Evolutionary conservation across 2,797 vertebrate genomes (phyloP).

Genomic region (Philypnodon macrostomus): DNA sequence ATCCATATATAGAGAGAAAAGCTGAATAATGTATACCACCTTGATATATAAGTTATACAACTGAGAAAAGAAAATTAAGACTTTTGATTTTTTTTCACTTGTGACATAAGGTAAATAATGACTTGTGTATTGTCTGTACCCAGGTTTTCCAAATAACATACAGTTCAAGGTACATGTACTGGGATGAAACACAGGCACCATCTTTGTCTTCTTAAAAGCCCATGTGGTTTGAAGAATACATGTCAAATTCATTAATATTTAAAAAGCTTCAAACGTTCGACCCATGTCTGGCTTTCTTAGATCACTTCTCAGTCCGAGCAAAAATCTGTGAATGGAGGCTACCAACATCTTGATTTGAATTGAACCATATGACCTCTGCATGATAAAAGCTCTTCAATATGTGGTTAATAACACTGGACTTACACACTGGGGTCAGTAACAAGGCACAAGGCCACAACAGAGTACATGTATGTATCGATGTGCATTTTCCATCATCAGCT

Average conservation of each 20-base stretch:
- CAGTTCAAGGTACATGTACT: constrained; percentile 7
- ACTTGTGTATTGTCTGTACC: no score
- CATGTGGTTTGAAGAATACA: constrained; percentile 23
- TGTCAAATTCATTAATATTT: constrained; percentile 21
- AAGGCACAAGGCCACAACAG: constrained; percentile 20
- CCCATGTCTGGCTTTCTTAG: constrained; percentile 7
- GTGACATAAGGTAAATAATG: no score
- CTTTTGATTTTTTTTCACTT: no score
- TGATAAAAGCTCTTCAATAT: constrained; percentile 39
- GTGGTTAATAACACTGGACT: constrained; percentile 42
- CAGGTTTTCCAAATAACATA: constrained; percentile 40
- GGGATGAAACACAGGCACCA: constrained; percentile 1
- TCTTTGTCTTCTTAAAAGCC: constrained; percentile 2
- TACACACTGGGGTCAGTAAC: constrained; percentile 25
- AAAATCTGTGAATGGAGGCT: constrained; percentile 20
- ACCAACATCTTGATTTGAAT: constrained; percentile 46
- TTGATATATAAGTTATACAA: no score
- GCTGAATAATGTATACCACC: no score
- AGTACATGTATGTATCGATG: constrained; percentile 19
- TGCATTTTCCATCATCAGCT: constrained; percentile 43
- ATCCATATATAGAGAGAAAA: no score
- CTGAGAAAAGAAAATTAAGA: no score
- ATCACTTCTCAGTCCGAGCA: constrained; percentile 2
- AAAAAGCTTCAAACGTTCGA: constrained; percentile 19
- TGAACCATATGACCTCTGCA: constrained; percentile 24